These are phyloP conservation scores for Abscondita cerata DNA, from an alignment of 2,888 invertebrate species.

Conservation along the genomic window DNA sequence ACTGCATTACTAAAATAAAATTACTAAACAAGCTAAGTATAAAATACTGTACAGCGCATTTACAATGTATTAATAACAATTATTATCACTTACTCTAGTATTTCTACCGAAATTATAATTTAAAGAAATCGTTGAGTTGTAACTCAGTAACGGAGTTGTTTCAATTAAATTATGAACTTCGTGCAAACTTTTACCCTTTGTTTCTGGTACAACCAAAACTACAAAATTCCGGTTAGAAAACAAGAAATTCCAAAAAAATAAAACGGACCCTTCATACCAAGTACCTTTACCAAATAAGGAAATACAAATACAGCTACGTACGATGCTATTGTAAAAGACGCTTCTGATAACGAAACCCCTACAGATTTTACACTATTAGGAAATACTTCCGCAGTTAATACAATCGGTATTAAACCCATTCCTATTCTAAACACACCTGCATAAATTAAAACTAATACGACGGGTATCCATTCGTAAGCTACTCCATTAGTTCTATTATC, in stretches of 20 bases:
- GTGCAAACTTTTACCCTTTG: slow-evolving; percentile 81
- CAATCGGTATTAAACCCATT: slow-evolving; percentile 30
- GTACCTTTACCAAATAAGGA: background rate
- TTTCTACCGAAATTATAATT: too few species aligned
- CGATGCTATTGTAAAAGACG: background rate
- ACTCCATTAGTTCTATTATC: slow-evolving; percentile 31
- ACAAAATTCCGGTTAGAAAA: slow-evolving; percentile 71
- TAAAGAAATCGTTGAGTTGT: too few species aligned
- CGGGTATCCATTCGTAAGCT: slow-evolving; percentile 10
- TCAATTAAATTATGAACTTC: slow-evolving; percentile 71
- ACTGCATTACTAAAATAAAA: too few species aligned
- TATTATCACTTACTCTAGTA: too few species aligned
- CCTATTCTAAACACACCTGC: slow-evolving; percentile 29
- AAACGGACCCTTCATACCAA: background rate
- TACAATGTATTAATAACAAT: too few species aligned
- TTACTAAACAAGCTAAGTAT: too few species aligned
- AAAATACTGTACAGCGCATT: too few species aligned
- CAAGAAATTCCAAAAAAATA: slow-evolving; percentile 71
- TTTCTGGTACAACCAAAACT: slow-evolving; percentile 77
- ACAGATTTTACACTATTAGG: slow-evolving; percentile 26
- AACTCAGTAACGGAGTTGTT: too few species aligned
- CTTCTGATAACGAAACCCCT: background rate
- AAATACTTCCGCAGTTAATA: slow-evolving; percentile 29
- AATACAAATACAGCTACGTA: background rate
- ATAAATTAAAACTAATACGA: slow-evolving; percentile 23